Percentiles rank a stretch among this genome's conserved stretches.
Conservation (phyloP, 2,797 vertebrate genomes). For the Neosalanx taihuensis region DNA sequence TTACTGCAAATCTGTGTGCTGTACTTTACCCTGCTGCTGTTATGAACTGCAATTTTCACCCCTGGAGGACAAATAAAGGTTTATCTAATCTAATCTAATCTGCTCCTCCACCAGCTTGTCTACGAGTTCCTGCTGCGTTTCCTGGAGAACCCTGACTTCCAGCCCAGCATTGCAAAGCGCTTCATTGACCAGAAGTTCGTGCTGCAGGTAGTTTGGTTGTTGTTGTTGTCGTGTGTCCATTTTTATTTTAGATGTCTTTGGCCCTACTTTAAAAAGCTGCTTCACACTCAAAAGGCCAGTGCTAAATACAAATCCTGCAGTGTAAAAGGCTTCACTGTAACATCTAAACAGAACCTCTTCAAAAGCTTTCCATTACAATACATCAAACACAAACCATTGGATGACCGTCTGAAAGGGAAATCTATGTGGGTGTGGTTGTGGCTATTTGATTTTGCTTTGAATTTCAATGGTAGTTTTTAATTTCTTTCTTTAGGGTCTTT, state of each 20-base stretch:
- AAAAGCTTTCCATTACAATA: background rate
- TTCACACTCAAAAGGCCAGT: background rate
- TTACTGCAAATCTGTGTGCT: too few relatives aligned
- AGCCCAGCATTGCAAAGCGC: constrained; percentile 93
- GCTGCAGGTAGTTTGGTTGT: constrained; percentile 81
- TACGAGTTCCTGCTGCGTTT: constrained; percentile 98
- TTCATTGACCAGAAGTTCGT: constrained; percentile 98
- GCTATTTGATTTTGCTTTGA: constrained; percentile 9
- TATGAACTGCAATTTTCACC: too few relatives aligned
- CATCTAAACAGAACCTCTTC: background rate
- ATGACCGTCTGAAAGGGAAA: background rate
- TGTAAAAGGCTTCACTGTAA: background rate
- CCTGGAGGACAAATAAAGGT: too few relatives aligned
- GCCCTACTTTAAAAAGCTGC: background rate
- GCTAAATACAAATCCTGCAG: background rate
- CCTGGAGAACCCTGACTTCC: constrained; percentile 96
- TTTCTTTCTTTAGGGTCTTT: background rate
- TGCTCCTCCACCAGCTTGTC: constrained; percentile 77
- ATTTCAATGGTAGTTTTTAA: background rate
- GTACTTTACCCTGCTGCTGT: too few relatives aligned
- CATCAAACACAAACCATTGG: constrained; percentile 9
- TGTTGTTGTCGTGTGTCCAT: background rate
- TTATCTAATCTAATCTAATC: too few relatives aligned
- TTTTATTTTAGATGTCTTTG: background rate
- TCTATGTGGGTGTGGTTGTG: background rate